phyloP scores from a whole-genome alignment of 2,888 invertebrate genomes.

The Brachyptera risi region DNA sequence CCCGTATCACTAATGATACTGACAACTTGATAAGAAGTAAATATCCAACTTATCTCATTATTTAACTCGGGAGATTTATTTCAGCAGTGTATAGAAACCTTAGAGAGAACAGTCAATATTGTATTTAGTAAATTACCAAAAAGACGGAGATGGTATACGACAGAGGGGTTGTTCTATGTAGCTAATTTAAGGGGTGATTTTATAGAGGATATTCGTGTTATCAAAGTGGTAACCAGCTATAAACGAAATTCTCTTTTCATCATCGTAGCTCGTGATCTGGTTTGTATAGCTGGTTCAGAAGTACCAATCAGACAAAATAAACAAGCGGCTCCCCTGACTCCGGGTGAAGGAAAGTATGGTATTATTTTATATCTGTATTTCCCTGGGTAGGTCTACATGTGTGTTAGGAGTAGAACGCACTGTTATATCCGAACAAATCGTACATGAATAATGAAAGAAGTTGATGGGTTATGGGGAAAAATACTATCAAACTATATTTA shows the following conservation, averaged over 20 bases:
- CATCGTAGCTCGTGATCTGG: neutral
- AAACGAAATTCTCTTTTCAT: slow-evolving; percentile 1
- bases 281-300: no score
- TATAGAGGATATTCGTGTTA: neutral
- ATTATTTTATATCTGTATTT: no score
- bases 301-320: slow-evolving; percentile 6
- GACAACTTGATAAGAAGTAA: no score
- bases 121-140: slow-evolving; percentile 12
- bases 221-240: slow-evolving; percentile 14
- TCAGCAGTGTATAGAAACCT: no score
- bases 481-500: no score
- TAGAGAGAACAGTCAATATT: slow-evolving; percentile 14
- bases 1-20: no score
- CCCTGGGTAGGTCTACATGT: no score
- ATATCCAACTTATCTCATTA: neutral
- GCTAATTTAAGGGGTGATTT: slow-evolving; percentile 1
- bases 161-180: neutral
- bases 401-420: no score
- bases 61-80: no score
- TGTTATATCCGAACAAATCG: no score
- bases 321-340: neutral
- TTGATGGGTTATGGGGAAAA: no score
- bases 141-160: neutral
- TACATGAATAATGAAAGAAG: no score
- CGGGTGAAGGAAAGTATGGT: neutral